Evolutionary conservation across 2,797 vertebrate species (phyloP).

Genomic region (Vireo griseus): DNA sequence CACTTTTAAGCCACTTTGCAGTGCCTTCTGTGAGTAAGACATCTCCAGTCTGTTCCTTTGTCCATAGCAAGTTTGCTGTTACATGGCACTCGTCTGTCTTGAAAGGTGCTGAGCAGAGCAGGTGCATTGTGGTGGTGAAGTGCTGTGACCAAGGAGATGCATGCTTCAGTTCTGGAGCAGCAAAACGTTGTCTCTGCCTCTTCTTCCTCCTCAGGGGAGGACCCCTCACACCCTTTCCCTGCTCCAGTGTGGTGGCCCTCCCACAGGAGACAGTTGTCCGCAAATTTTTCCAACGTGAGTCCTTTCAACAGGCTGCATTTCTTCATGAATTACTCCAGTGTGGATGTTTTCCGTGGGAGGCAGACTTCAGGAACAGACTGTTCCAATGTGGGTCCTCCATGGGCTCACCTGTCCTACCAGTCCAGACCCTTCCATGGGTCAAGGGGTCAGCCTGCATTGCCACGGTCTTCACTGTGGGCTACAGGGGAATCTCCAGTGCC

Average conservation of each 20-base stretch:
- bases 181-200: background rate
- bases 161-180: background rate
- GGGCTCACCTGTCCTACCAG: background rate
- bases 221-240: background rate
- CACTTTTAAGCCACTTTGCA: background rate
- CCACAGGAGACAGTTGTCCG: background rate
- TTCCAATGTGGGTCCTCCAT: rapidly evolving
- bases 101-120: background rate
- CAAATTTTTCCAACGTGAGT: rapidly evolving
- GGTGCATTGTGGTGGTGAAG: background rate
- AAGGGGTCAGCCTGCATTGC: background rate
- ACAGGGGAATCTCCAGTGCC: no score
- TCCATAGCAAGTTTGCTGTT: background rate
- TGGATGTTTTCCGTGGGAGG: background rate
- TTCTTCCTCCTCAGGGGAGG: background rate
- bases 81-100: rapidly evolving
- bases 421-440: background rate
- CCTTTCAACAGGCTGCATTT: background rate
- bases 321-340: background rate
- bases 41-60: background rate
- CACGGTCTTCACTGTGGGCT: background rate
- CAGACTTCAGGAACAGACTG: background rate
- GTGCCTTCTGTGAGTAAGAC: background rate
- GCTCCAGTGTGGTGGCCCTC: background rate
- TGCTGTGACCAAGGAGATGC: background rate